Evolutionary conservation across 2,797 vertebrate species (phyloP).

Genomic region (Percopsis omiscomaycus): DNA sequence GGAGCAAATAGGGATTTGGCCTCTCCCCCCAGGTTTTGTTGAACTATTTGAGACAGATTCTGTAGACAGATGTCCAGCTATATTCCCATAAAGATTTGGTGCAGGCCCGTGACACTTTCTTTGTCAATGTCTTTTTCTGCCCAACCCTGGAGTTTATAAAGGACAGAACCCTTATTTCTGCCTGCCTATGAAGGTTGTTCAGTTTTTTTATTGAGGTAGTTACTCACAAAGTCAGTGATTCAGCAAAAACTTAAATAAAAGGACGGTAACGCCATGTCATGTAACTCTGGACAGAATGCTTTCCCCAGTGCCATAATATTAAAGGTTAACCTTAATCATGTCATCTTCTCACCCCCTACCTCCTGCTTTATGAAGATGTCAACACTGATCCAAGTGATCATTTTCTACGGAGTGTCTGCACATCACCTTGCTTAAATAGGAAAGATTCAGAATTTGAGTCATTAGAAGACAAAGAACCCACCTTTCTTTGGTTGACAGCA

Average conservation of each 20-base stretch:
- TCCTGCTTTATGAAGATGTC: constrained; percentile 59
- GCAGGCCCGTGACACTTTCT: constrained; percentile 14
- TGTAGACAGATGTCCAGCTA: constrained; percentile 28
- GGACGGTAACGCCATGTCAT: constrained; percentile 25
- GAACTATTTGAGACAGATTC: neutral
- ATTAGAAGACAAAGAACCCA: constrained; percentile 63
- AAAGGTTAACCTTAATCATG: constrained; percentile 61
- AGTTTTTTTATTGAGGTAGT: constrained; percentile 38
- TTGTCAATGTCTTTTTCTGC: constrained; percentile 19
- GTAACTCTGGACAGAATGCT: constrained; percentile 31
- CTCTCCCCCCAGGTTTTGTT: constrained; percentile 17
- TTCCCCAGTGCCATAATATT: constrained; percentile 38
- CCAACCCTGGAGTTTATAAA: constrained; percentile 25
- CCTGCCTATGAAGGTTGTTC: constrained; percentile 35
- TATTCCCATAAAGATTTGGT: constrained; percentile 16
- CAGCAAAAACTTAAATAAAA: constrained; percentile 55
- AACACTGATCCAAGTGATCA: constrained; percentile 51
- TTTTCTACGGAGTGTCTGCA: constrained; percentile 44
- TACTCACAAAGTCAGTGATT: constrained; percentile 52
- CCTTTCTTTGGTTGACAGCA: constrained; percentile 57
- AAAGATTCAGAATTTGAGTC: constrained; percentile 40
- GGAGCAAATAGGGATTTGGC: constrained; percentile 15
- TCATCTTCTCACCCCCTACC: constrained; percentile 26
- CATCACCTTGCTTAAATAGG: constrained; percentile 36
- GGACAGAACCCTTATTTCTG: constrained; percentile 14